A percentile compares a stretch with the other conserved stretches of the same genome.
phyloP scores from a whole-genome alignment of 2,888 invertebrate genomes.

The Pachydiplax longipennis region DNA sequence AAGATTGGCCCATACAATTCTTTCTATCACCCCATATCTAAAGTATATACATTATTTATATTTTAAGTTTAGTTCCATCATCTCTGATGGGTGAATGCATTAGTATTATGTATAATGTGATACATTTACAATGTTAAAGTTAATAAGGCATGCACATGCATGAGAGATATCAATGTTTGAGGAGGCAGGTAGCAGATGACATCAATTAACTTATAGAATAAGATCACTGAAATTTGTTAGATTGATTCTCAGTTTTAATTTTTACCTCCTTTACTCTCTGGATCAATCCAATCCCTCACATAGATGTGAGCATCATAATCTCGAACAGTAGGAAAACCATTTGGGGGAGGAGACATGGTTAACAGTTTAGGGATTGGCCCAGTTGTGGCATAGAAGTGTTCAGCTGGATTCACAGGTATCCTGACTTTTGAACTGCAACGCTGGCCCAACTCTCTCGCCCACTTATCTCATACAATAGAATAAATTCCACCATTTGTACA shows the following conservation, averaged over 20 bases:
- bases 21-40: too few species aligned
- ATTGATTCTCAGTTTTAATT: background rate
- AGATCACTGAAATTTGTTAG: background rate
- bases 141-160: too few species aligned
- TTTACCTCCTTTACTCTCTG: conserved; percentile 15
- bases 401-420: conserved; percentile 74
- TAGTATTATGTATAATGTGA: too few species aligned
- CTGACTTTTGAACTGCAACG: conserved; percentile 66
- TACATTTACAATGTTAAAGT: too few species aligned
- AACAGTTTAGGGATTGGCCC: conserved; percentile 55
- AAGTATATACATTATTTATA: too few species aligned
- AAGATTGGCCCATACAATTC: too few species aligned
- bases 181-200: too few species aligned
- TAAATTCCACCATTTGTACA: background rate
- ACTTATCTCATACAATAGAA: conserved; percentile 54
- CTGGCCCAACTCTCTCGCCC: conserved; percentile 69
- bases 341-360: conserved; percentile 45
- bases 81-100: too few species aligned
- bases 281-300: conserved; percentile 65
- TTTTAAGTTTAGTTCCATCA: too few species aligned
- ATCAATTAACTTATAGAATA: background rate
- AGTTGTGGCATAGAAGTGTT: conserved; percentile 72
- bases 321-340: conserved; percentile 64
- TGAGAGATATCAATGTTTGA: too few species aligned
- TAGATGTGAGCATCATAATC: conserved; percentile 73